Evolutionary conservation across 2,113 vertebrate species (phyloP).

Genomic region (Mustela lutreola): DNA sequence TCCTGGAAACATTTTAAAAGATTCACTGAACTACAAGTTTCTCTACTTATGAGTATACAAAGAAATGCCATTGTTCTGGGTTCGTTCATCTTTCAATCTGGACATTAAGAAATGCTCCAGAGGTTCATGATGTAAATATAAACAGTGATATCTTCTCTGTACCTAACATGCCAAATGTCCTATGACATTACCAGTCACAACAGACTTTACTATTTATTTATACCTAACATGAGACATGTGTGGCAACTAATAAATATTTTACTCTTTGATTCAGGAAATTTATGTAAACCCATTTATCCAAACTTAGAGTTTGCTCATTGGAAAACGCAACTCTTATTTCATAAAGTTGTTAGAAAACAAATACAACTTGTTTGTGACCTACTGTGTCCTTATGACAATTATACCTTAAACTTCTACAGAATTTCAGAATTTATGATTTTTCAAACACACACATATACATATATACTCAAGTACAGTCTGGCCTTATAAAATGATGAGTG

Average conservation of each 20-base stretch:
- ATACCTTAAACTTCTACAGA: background rate
- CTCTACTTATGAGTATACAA: background rate
- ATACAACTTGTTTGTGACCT: background rate
- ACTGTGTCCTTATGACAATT: background rate
- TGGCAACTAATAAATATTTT: background rate
- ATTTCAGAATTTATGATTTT: background rate
- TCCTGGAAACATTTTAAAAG: conserved; percentile 5
- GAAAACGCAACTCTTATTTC: background rate
- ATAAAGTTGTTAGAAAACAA: background rate
- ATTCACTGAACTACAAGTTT: background rate
- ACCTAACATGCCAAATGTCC: background rate
- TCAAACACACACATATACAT: background rate
- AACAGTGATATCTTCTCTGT: background rate
- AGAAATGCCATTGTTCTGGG: background rate
- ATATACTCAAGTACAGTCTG: background rate
- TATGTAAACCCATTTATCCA: background rate
- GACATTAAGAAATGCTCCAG: background rate
- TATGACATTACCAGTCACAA: background rate
- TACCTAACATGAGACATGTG: background rate
- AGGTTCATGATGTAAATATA: background rate
- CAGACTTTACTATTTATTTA: background rate
- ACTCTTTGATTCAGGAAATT: background rate
- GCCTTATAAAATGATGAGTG: background rate
- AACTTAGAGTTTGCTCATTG: background rate
- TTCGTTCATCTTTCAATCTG: background rate